phyloP scores from a whole-genome alignment of 2,113 vertebrate genomes.

The Alethe diademata region DNA sequence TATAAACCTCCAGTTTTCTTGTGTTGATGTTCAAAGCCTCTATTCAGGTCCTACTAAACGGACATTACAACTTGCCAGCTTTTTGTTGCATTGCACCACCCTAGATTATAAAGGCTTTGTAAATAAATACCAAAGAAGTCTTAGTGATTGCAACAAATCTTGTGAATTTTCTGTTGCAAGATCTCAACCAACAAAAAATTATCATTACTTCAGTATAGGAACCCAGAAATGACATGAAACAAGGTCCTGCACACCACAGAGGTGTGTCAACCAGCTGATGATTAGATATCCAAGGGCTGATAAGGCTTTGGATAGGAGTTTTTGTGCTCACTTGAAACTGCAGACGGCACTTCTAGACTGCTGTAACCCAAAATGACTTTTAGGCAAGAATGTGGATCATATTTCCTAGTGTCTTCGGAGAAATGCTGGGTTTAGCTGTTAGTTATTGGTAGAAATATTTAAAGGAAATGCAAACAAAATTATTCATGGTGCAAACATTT shows the following conservation, averaged over 20 bases:
- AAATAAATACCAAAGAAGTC: background rate
- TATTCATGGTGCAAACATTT: background rate
- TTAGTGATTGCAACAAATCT: background rate
- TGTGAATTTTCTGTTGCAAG: background rate
- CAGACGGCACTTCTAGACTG: background rate
- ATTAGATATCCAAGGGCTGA: background rate
- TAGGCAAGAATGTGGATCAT: background rate
- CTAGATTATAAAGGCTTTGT: background rate
- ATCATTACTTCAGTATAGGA: background rate
- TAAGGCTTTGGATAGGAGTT: background rate
- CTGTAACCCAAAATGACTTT: background rate
- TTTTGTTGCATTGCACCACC: background rate
- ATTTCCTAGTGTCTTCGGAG: background rate
- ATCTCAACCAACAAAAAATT: background rate
- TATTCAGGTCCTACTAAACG: background rate
- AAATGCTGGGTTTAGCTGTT: background rate
- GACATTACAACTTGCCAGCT: background rate
- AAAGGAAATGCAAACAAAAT: background rate
- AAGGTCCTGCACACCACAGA: background rate
- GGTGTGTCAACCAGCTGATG: background rate
- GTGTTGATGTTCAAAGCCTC: background rate
- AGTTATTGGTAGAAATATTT: background rate
- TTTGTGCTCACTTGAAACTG: background rate
- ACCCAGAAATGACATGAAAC: background rate
- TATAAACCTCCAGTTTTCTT: background rate